Conservation (phyloP, 2,888 invertebrate genomes). For the Drosophila glabriapex region DNA sequence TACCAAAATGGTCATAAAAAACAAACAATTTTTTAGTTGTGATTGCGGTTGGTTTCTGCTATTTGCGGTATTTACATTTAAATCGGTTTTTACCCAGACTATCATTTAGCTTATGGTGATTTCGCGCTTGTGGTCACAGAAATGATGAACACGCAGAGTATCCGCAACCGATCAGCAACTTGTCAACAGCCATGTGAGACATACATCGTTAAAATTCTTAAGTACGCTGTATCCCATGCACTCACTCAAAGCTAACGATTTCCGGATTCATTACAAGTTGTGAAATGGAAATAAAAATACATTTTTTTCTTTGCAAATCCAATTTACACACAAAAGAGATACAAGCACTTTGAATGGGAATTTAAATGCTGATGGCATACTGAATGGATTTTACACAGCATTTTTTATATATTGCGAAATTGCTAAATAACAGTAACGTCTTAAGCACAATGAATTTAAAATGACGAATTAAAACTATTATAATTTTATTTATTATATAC, state of each 20-base stretch:
- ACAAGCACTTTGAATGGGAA: conserved; percentile 3
- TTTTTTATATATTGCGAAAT: not conserved
- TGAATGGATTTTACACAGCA: not conserved
- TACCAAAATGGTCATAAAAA: conserved; percentile 59
- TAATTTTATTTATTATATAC: not conserved
- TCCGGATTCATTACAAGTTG: conserved; percentile 34
- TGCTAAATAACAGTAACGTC: not conserved
- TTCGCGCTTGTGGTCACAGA: conserved; percentile 16
- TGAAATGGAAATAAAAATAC: conserved; percentile 9
- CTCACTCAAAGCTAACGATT: conserved; percentile 35
- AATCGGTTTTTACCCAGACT: conserved; percentile 25
- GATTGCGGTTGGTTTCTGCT: conserved; percentile 18
- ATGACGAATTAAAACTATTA: not conserved
- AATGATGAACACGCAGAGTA: conserved; percentile 33
- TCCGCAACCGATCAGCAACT: conserved; percentile 1
- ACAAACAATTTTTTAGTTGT: conserved; percentile 27
- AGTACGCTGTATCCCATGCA: conserved; percentile 3
- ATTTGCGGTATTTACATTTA: conserved; percentile 42
- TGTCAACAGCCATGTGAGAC: conserved; percentile 5
- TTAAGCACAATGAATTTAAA: not conserved
- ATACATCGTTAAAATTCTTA: conserved; percentile 1
- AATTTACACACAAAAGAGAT: conserved; percentile 41
- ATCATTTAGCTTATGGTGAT: conserved; percentile 16
- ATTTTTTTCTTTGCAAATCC: not conserved
- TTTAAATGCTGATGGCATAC: not conserved